These are phyloP conservation scores for Cantharis rufa DNA, from an alignment of 2,888 invertebrate species.

Conservation along the genomic window DNA sequence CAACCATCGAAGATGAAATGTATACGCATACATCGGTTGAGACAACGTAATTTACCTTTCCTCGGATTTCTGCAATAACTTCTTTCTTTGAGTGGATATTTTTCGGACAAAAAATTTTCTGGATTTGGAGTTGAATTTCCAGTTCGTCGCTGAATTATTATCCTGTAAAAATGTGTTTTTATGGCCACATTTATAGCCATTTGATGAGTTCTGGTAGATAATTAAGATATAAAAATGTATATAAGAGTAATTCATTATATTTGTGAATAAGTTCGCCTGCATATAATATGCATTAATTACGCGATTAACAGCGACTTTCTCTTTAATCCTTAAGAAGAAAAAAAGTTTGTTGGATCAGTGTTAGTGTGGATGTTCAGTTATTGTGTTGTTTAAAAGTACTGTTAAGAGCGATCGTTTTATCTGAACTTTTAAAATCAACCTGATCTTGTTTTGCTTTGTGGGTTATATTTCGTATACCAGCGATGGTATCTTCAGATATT, in stretches of 20 bases:
- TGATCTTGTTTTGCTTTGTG: conserved; percentile 27
- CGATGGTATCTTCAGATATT: conserved; percentile 25
- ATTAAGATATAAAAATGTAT: background rate
- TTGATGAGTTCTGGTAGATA: background rate
- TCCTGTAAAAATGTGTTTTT: background rate
- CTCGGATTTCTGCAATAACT: background rate
- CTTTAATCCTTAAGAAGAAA: background rate
- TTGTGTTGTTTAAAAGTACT: background rate
- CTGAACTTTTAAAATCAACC: conserved; percentile 5
- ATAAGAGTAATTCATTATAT: background rate
- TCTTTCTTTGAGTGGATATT: background rate
- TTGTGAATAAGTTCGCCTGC: background rate
- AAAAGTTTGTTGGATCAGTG: background rate
- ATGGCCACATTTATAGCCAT: background rate
- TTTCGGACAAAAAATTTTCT: background rate
- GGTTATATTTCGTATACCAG: conserved; percentile 25
- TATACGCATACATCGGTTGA: background rate
- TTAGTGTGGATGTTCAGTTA: background rate
- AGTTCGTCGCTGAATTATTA: background rate
- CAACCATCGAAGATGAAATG: background rate
- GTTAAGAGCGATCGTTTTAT: background rate
- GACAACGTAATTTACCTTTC: background rate
- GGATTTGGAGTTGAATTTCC: background rate
- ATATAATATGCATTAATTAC: background rate
- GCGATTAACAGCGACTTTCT: background rate